Percentiles rank a stretch among this genome's conserved stretches.
Conservation (phyloP, 2,797 vertebrate species). For the Enoplosus armatus region DNA sequence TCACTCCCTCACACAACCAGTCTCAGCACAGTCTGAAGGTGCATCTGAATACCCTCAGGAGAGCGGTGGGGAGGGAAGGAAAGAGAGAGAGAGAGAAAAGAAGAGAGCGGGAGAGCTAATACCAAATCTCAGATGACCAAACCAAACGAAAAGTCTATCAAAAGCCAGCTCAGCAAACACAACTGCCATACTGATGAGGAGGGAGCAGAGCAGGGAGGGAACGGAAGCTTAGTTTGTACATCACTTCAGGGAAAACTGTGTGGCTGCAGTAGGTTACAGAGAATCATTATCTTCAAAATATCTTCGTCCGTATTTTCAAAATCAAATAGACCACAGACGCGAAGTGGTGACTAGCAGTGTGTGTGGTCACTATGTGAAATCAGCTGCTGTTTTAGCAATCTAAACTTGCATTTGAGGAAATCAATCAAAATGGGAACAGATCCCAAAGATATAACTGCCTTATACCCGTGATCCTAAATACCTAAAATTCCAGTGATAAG, state of each 20-base stretch:
- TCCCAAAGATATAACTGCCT: background rate
- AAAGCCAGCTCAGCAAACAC: constrained; percentile 72
- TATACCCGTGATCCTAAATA: background rate
- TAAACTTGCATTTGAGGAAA: constrained; percentile 1
- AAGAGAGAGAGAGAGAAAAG: constrained; percentile 7
- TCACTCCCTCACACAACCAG: constrained; percentile 45
- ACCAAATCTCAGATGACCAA: constrained; percentile 68
- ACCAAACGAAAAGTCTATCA: constrained; percentile 70
- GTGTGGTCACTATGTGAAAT: background rate
- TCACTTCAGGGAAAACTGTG: constrained; percentile 21
- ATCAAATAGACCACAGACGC: background rate
- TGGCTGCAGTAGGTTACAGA: constrained; percentile 11
- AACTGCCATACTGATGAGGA: constrained; percentile 70
- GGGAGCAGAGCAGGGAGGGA: constrained; percentile 23
- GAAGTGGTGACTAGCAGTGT: background rate
- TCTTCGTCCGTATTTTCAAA: constrained; percentile 3
- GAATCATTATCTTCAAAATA: constrained; percentile 9
- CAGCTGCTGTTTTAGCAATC: background rate
- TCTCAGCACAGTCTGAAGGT: constrained; percentile 33
- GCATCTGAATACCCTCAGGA: constrained; percentile 59
- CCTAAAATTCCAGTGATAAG: background rate
- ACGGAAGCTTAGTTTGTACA: constrained; percentile 25
- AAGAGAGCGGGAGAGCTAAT: constrained; percentile 49
- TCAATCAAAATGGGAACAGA: background rate
- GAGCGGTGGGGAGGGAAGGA: constrained; percentile 2